phyloP scores from a whole-genome alignment of 2,113 vertebrate species.

The Polyodon spathula region DNA sequence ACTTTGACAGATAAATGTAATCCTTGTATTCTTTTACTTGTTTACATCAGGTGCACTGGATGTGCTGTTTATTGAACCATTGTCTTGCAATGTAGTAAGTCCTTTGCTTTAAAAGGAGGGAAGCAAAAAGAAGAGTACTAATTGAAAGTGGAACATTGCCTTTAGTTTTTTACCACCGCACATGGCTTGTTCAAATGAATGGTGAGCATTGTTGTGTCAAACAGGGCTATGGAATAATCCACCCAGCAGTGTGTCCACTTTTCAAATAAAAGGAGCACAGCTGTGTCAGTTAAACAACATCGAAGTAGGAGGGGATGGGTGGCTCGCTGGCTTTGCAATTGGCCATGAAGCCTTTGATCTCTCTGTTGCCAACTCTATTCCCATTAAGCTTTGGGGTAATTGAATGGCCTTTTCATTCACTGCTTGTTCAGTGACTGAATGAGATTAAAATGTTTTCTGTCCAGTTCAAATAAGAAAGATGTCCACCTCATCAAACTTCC shows the following conservation, averaged over 20 bases:
- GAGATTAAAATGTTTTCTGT: constrained; percentile 13
- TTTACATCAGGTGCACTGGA: constrained; percentile 32
- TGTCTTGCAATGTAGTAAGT: constrained; percentile 26
- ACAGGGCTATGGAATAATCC: constrained; percentile 21
- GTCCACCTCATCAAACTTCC: not conserved
- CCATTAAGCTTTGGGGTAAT: constrained; percentile 12
- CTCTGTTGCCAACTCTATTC: constrained; percentile 11
- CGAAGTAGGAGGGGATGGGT: constrained; percentile 21
- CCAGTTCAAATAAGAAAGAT: not conserved
- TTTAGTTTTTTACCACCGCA: constrained; percentile 16
- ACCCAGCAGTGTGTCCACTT: constrained; percentile 17
- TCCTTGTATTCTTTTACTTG: constrained; percentile 32
- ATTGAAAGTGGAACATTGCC: constrained; percentile 37
- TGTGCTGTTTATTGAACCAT: constrained; percentile 29
- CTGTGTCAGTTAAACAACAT: constrained; percentile 21
- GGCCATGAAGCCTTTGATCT: constrained; percentile 34
- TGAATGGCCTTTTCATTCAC: constrained; percentile 32
- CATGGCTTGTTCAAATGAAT: constrained; percentile 11
- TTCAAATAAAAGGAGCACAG: constrained; percentile 15
- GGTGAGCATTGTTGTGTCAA: constrained; percentile 9
- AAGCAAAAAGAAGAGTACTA: constrained; percentile 27
- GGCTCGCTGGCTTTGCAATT: constrained; percentile 28
- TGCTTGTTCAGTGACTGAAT: constrained; percentile 11
- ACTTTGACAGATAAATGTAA: no score
- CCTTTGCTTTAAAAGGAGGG: constrained; percentile 22